A percentile compares a stretch with the other conserved stretches of the same genome.
Conservation (phyloP, 2,888 invertebrate genomes). For the Maniola hyperantus region DNA sequence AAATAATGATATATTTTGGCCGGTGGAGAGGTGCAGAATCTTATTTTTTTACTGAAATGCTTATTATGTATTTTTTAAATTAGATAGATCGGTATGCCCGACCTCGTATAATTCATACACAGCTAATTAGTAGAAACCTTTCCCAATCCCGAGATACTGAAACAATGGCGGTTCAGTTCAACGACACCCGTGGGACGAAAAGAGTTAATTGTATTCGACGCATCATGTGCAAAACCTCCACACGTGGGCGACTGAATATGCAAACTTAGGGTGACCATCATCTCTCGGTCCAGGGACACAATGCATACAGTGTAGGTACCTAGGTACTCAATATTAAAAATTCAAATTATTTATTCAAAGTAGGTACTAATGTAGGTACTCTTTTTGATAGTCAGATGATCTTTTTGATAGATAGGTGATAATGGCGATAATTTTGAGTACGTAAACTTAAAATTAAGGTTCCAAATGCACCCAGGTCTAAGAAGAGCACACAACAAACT, state of each 20-base stretch:
- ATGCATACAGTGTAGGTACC: not conserved
- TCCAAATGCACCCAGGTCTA: too few species aligned
- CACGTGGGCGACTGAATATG: constrained; percentile 43
- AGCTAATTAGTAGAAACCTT: constrained; percentile 27
- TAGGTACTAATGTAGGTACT: too few species aligned
- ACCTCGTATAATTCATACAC: constrained; percentile 23
- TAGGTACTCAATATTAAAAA: too few species aligned
- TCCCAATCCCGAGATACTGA: constrained; percentile 32
- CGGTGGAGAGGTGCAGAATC: too few species aligned
- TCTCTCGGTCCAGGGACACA: not conserved
- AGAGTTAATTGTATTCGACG: constrained; percentile 58
- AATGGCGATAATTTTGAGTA: too few species aligned
- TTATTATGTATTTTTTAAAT: not conserved
- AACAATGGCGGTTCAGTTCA: constrained; percentile 57
- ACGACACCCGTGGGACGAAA: constrained; percentile 65
- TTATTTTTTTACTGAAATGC: too few species aligned
- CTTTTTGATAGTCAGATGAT: too few species aligned
- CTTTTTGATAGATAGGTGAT: too few species aligned
- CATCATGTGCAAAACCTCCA: constrained; percentile 49
- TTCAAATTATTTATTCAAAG: too few species aligned
- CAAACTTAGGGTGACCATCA: constrained; percentile 16
- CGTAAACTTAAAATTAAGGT: too few species aligned
- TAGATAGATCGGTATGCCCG: not conserved
- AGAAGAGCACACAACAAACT: too few species aligned
- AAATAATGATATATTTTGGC: too few species aligned